phyloP scores from a whole-genome alignment of 2,113 vertebrate species.

The Arvicanthis niloticus region DNA sequence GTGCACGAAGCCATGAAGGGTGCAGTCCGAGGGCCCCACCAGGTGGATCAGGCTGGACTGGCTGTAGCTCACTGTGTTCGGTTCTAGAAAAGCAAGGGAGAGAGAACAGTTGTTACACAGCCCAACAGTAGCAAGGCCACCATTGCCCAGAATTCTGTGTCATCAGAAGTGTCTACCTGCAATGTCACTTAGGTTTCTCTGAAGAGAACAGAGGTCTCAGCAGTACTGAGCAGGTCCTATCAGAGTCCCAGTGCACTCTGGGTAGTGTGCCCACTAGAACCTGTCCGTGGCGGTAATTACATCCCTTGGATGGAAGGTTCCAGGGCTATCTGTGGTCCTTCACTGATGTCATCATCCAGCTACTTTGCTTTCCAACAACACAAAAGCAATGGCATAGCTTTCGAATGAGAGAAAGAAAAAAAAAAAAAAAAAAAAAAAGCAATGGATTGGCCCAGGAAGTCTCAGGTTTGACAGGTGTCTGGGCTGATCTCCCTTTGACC shows the following conservation, averaged over 20 bases:
- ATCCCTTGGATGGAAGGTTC: neutral
- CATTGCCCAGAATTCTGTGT: rapidly evolving
- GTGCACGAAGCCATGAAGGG: conserved; percentile 93
- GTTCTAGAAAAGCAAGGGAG: conserved; percentile 86
- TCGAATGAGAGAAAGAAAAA: no score
- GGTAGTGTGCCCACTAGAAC: neutral
- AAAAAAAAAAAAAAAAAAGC: no score
- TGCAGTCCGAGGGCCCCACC: conserved; percentile 96
- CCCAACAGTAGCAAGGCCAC: rapidly evolving
- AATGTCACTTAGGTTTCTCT: neutral
- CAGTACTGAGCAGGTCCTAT: neutral
- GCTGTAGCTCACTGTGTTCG: conserved; percentile 93
- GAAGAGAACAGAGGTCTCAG: neutral
- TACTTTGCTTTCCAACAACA: neutral
- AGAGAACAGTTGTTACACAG: rapidly evolving
- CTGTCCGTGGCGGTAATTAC: neutral
- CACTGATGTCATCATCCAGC: neutral
- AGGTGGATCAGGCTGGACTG: conserved; percentile 98
- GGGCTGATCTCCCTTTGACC: neutral
- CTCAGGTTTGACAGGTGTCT: neutral
- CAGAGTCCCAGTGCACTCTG: rapidly evolving
- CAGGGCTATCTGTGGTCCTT: neutral
- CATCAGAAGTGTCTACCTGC: rapidly evolving
- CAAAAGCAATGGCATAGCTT: neutral
- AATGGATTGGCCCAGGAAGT: rapidly evolving